A percentile compares a stretch with the other conserved stretches of the same genome.
Evolutionary conservation across 2,797 vertebrate genomes (phyloP).

Genomic region (Myotis daubentonii): DNA sequence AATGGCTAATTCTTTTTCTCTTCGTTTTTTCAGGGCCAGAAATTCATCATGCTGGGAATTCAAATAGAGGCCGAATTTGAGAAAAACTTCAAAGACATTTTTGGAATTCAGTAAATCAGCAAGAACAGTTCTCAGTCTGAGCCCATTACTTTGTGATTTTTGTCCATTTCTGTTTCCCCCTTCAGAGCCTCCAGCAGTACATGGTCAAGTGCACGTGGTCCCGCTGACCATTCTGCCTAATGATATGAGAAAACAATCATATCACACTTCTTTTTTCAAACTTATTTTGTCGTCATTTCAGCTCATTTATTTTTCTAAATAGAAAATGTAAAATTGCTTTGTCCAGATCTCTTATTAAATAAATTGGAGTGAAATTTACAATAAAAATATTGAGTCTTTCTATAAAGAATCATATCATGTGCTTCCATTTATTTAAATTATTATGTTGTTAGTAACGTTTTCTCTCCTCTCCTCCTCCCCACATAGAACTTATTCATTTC

Average conservation of each 20-base stretch:
- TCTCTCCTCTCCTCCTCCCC: background rate
- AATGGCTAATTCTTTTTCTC: background rate
- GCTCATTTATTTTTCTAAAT: conserved; percentile 26
- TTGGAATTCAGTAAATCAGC: conserved; percentile 51
- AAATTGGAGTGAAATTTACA: background rate
- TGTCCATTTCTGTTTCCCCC: background rate
- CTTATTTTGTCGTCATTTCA: background rate
- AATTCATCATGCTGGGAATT: background rate
- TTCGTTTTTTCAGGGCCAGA: conserved; percentile 25
- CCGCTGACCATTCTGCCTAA: background rate
- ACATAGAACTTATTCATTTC: background rate
- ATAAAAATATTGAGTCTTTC: background rate
- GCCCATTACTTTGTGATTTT: background rate
- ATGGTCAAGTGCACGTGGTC: fast-evolving
- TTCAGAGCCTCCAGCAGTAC: background rate
- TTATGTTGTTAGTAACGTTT: background rate
- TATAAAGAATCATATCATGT: background rate
- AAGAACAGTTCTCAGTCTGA: fast-evolving
- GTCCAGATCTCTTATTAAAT: background rate
- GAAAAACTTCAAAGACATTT: conserved; percentile 43
- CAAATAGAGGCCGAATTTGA: conserved; percentile 18
- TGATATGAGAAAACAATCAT: background rate
- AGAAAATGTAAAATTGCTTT: background rate
- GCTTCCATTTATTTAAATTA: background rate
- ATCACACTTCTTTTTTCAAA: background rate